Conservation (phyloP, 2,113 vertebrate species). For the Nansenia antarctica region DNA sequence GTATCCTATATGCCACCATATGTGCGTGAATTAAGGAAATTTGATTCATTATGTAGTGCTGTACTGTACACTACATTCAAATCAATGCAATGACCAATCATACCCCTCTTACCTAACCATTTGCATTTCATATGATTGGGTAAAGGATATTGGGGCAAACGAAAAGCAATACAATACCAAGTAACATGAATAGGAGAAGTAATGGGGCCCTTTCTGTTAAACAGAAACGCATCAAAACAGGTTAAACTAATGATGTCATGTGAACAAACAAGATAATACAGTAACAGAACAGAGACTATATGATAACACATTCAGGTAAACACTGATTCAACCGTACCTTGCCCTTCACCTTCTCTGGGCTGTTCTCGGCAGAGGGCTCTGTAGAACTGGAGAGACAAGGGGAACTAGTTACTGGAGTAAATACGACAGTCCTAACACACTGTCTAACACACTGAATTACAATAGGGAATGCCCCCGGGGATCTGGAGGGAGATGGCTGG, state of each 20-base stretch:
- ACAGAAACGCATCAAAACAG: slow-evolving; percentile 53
- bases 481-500: no score
- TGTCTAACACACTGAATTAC: not conserved
- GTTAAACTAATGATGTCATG: slow-evolving; percentile 5
- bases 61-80: not conserved
- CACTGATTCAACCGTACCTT: slow-evolving; percentile 84
- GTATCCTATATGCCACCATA: not conserved
- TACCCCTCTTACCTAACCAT: slow-evolving; percentile 10
- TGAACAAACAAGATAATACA: not conserved
- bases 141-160: slow-evolving; percentile 34
- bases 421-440: no score
- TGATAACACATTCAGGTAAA: no score
- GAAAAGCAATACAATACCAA: slow-evolving; percentile 69
- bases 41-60: not conserved
- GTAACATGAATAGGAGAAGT: slow-evolving; percentile 76
- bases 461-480: not conserved
- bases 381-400: slow-evolving; percentile 75
- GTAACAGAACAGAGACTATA: not conserved
- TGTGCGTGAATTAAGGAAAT: not conserved
- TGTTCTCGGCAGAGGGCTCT: slow-evolving; percentile 82
- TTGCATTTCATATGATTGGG: slow-evolving; percentile 18
- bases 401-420: slow-evolving; percentile 62
- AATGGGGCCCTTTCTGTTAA: slow-evolving; percentile 70
- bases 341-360: slow-evolving; percentile 81
- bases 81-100: not conserved